These are phyloP conservation scores for Aldabrachelys gigantea DNA, from an alignment of 2,113 vertebrate species.

Conservation along the genomic window DNA sequence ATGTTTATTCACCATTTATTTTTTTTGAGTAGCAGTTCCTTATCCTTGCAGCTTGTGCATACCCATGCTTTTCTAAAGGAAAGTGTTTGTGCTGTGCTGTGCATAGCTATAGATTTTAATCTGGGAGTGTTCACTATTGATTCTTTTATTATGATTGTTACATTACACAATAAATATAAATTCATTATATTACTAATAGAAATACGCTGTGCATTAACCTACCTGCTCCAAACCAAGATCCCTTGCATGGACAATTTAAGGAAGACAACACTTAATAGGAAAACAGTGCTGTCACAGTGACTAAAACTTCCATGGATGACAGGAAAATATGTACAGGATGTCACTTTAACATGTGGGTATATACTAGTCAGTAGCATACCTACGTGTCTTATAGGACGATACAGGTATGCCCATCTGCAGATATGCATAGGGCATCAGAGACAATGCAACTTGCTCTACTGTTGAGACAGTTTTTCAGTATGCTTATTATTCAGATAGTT, in stretches of 20 bases:
- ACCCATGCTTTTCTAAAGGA: not conserved
- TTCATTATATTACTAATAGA: not conserved
- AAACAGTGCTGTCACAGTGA: fast-evolving
- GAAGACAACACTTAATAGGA: fast-evolving
- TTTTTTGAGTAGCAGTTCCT: not conserved
- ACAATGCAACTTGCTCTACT: not conserved
- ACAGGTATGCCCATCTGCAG: not conserved
- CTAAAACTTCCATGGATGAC: not conserved
- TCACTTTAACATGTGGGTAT: not conserved
- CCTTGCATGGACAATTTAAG: fast-evolving
- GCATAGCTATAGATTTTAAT: not conserved
- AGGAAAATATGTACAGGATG: not conserved
- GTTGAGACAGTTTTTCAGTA: not conserved
- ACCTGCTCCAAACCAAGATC: not conserved
- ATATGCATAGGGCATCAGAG: not conserved
- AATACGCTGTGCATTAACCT: not conserved
- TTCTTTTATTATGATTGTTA: not conserved
- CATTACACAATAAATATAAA: not conserved
- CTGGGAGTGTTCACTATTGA: slow-evolving; percentile 15
- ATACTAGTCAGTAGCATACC: not conserved
- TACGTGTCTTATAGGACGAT: not conserved
- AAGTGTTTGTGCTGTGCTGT: not conserved
- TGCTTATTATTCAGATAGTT: not conserved
- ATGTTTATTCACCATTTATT: not conserved
- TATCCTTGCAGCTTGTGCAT: not conserved